Percentiles rank a stretch among this genome's conserved stretches.
Evolutionary conservation across 2,797 vertebrate species (phyloP).

Genomic region (Leptatherina wallacei): DNA sequence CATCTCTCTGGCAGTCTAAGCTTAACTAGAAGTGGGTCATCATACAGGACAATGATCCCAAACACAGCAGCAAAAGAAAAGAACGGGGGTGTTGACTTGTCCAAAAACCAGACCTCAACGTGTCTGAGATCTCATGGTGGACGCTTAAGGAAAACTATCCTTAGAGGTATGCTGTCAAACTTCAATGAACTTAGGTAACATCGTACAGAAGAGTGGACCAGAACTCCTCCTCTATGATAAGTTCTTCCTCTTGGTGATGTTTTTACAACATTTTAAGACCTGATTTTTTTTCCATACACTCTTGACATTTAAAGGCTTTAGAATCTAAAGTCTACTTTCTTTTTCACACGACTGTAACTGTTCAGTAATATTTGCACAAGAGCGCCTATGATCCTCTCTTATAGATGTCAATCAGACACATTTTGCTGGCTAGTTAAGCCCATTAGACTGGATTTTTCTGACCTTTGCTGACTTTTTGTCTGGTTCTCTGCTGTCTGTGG

Average conservation of each 20-base stretch:
- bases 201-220: not conserved
- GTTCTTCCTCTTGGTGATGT: too few species aligned
- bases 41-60: not conserved
- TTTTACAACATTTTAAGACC: too few species aligned
- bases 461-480: not conserved
- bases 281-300: too few species aligned
- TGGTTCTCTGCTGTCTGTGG: slow-evolving; percentile 26
- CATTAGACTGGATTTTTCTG: not conserved
- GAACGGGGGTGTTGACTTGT: not conserved
- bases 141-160: too few species aligned
- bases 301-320: too few species aligned
- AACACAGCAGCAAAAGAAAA: not conserved
- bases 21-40: not conserved
- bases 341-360: too few species aligned
- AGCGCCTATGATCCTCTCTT: not conserved
- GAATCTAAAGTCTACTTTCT: too few species aligned
- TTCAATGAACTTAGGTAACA: too few species aligned
- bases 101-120: not conserved
- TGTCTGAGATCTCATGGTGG: not conserved
- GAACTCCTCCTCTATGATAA: too few species aligned
- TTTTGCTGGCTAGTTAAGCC: not conserved
- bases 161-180: too few species aligned
- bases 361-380: not conserved
- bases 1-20: not conserved
- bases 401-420: slow-evolving; percentile 1